Evolutionary conservation across 2,888 invertebrate species (phyloP).

Genomic region (Stegophylla sp.): DNA sequence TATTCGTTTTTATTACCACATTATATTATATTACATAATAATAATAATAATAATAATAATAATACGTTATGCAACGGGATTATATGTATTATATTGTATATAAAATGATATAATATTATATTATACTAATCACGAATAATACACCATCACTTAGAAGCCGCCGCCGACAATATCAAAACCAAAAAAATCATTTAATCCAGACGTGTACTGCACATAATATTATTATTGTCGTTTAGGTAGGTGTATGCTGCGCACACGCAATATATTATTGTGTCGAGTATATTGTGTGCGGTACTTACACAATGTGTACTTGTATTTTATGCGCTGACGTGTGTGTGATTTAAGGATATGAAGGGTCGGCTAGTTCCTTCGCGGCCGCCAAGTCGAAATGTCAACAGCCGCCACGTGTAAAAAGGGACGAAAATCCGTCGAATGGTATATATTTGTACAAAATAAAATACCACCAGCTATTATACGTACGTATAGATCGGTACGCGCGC

Average conservation of each 20-base stretch:
- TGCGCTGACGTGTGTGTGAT: conserved; percentile 5
- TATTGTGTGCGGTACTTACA: not conserved
- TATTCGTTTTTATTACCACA: no score
- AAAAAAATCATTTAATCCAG: no score
- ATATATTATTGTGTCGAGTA: not conserved
- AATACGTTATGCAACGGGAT: no score
- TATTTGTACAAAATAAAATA: conserved; percentile 50
- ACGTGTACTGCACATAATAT: no score
- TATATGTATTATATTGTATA: no score
- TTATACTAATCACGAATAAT: no score
- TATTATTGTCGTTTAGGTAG: no score
- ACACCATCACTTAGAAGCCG: no score
- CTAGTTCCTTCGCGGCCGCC: conserved; percentile 8
- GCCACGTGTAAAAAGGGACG: conserved; percentile 5
- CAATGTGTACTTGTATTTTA: not conserved
- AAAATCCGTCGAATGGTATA: no score
- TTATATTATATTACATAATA: no score
- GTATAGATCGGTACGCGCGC: not conserved
- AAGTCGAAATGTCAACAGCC: conserved; percentile 37
- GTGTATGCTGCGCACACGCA: not conserved
- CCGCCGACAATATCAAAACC: conserved; percentile 5
- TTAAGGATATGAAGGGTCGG: conserved; percentile 36
- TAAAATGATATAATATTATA: no score
- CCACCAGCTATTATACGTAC: conserved; percentile 52
- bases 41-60: no score